Evolutionary conservation across 2,888 invertebrate species (phyloP).

Genomic region (Ethmia dodecea): DNA sequence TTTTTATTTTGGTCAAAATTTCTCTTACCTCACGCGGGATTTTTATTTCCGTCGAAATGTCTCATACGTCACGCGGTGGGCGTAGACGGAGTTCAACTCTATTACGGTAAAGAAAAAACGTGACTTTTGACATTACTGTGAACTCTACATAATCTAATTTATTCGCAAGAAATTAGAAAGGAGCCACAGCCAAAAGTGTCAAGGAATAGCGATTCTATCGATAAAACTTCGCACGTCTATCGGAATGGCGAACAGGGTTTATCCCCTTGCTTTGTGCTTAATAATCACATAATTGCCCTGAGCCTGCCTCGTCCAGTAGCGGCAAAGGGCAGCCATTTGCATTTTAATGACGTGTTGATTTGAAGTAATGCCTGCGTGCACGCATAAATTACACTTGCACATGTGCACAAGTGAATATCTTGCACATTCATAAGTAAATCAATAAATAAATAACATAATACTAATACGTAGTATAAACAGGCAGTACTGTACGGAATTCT

Average conservation of each 20-base stretch:
- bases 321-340: constrained; percentile 57
- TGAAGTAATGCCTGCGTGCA: constrained; percentile 43
- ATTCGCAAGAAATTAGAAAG: too few species aligned
- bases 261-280: constrained; percentile 31
- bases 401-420: constrained; percentile 20
- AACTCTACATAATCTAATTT: too few species aligned
- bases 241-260: constrained; percentile 17
- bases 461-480: background rate
- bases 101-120: too few species aligned
- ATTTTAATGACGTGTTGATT: constrained; percentile 70
- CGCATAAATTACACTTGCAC: constrained; percentile 44
- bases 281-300: constrained; percentile 58
- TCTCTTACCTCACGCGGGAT: too few species aligned
- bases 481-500: too few species aligned
- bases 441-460: background rate
- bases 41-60: too few species aligned
- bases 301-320: constrained; percentile 28
- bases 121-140: too few species aligned
- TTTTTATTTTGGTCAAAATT: too few species aligned
- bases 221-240: constrained; percentile 8
- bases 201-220: constrained; percentile 6
- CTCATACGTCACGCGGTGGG: too few species aligned
- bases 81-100: too few species aligned
- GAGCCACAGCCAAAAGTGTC: background rate
- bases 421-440: background rate